Base-by-base conservation (phyloP, 2,113 vertebrate species). In the Silurus meridionalis region DNA sequence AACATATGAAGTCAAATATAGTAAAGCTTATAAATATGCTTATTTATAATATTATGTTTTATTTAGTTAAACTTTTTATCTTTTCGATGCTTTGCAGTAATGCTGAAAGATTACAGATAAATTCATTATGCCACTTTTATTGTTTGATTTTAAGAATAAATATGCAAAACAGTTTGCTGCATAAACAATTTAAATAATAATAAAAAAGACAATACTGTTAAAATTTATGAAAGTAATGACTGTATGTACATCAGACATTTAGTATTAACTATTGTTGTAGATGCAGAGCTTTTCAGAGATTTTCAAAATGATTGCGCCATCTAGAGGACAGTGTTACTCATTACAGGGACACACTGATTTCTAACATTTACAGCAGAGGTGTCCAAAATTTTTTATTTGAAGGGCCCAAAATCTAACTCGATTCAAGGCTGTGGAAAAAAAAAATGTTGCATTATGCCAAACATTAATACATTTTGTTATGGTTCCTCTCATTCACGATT, bases 321-420 rank as follows among this genome's bases (percentile, higher is more conserved):
- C 93, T 92, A 91, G 92, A 86, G 93, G 90, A 82, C 52, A 63
- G 11, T 55, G 5, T n/a, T 2, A 52, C 81, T 87, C 48, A 90
- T 25, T 90, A 53, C 88, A 82, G 21, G 37, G 14, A 21, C 7
- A 58, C 53, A 28, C n/a, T 10, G 19, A 48, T 9, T 53, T 21
- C 19, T 25, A 14, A 37, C 37, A 37, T 37, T 37, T 37, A 37
- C 37, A 37, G 37, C 37, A 3, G 37, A 37, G 37, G 37, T 37
- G 37, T 37, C 37, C 37, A 37, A 37, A 37, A 37, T 37, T 2
- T 37, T 37, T 37, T 37, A 37, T 37, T 37, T 37, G 37, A 37
- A 37, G 2, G 37, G 37, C 37, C 37, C 1, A 37, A 37, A 37
- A 37, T 37, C 37, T 37, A 37, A 37, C 37, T 37, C 37, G 37